Conservation (phyloP, 2,113 vertebrate species). For the Pterocles orientalis region DNA sequence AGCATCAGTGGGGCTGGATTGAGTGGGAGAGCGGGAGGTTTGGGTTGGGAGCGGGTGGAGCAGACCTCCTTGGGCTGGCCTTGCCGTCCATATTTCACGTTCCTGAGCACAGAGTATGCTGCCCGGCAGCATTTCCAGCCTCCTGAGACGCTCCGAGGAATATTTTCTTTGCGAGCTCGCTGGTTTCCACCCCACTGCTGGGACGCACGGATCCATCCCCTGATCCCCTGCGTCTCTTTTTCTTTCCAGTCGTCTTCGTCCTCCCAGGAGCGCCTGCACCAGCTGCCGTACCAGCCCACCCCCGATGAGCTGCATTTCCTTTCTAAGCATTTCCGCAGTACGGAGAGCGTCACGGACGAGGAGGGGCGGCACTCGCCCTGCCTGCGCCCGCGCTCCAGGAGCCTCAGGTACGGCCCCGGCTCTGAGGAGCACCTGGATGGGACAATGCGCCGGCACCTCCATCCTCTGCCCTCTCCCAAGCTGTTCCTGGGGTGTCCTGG, state of each 20-base stretch:
- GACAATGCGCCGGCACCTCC: accelerated
- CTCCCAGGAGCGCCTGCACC: conserved; percentile 96
- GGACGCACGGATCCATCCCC: accelerated
- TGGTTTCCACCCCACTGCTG: accelerated
- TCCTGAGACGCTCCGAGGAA: neutral
- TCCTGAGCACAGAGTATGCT: accelerated
- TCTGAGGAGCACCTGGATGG: neutral
- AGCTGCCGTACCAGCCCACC: conserved; percentile 96
- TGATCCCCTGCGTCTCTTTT: neutral
- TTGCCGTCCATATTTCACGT: accelerated
- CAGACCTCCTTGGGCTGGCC: neutral
- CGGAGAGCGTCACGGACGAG: conserved; percentile 88
- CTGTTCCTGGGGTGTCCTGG: neutral
- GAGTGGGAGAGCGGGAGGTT: neutral
- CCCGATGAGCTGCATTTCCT: conserved; percentile 96
- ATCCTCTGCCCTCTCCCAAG: neutral
- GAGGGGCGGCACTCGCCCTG: conserved; percentile 84
- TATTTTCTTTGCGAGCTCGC: accelerated
- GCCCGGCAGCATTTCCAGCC: neutral
- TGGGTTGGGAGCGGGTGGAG: neutral
- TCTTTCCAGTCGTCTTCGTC: conserved; percentile 91
- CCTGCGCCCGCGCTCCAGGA: conserved; percentile 89
- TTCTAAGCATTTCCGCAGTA: conserved; percentile 96
- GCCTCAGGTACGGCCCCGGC: conserved; percentile 84
- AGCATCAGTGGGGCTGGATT: accelerated